Evolutionary conservation across 2,113 vertebrate species (phyloP).

Genomic region (Crotalus horridus): DNA sequence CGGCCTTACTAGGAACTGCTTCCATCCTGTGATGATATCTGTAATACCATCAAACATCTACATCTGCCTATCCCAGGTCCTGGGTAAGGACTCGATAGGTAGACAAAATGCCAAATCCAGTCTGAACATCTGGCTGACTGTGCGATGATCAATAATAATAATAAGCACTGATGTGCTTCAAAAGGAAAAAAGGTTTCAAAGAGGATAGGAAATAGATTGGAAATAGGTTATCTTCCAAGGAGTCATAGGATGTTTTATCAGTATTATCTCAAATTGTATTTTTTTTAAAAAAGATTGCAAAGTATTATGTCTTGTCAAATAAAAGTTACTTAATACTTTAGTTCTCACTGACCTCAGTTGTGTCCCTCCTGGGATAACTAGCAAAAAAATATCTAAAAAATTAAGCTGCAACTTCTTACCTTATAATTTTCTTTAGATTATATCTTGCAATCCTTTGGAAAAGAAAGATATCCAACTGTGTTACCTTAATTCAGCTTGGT

Average conservation of each 20-base stretch:
- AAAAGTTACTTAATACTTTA: constrained; percentile 15
- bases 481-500: neutral
- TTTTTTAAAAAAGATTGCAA: neutral
- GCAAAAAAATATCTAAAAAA: constrained; percentile 19
- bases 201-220: neutral
- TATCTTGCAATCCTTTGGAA: constrained; percentile 24
- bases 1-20: too few relatives aligned
- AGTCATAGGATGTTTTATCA: neutral
- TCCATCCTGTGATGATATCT: too few relatives aligned
- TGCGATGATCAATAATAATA: too few relatives aligned
- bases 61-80: too few relatives aligned
- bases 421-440: constrained; percentile 30
- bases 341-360: constrained; percentile 1
- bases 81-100: too few relatives aligned
- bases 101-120: too few relatives aligned
- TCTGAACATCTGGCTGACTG: too few relatives aligned
- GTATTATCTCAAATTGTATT: neutral
- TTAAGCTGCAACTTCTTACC: neutral
- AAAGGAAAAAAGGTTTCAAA: neutral
- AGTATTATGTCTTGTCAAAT: neutral
- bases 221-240: neutral
- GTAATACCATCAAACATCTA: too few relatives aligned
- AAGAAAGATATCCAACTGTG: neutral
- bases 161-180: neutral
- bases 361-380: neutral